Percentiles rank a stretch among this genome's conserved stretches.
phyloP scores from a whole-genome alignment of 2,113 vertebrate species.

The Rhipidura dahli region DNA sequence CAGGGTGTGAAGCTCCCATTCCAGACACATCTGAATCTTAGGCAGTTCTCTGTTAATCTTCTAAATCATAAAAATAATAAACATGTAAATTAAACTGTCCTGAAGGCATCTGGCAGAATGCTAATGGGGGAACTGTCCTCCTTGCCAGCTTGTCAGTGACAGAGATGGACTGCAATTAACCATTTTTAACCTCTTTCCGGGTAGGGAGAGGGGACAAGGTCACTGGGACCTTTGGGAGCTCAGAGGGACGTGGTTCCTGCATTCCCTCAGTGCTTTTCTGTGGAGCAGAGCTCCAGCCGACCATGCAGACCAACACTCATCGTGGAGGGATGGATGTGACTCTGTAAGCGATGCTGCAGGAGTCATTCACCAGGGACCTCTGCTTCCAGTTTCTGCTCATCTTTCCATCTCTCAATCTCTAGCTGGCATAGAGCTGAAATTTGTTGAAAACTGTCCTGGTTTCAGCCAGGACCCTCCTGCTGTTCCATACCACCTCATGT shows the following conservation, averaged over 20 bases:
- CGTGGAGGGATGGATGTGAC: fast-evolving
- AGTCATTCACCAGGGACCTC: background rate
- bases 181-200: background rate
- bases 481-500: fast-evolving
- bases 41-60: background rate
- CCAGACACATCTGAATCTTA: background rate
- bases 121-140: background rate
- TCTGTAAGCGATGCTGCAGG: background rate
- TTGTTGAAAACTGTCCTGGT: background rate
- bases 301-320: background rate
- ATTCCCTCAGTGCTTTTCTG: fast-evolving
- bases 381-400: background rate
- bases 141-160: background rate
- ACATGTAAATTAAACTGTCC: background rate
- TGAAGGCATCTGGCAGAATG: background rate
- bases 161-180: background rate
- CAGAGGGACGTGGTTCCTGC: fast-evolving
- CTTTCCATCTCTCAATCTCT: background rate
- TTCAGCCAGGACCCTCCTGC: background rate
- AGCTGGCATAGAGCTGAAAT: background rate
- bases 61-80: background rate
- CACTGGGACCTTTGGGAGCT: background rate
- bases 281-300: background rate
- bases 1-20: background rate
- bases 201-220: background rate